Base-by-base conservation (phyloP, 2,888 invertebrate genomes). In the Branchellion lobata region DNA sequence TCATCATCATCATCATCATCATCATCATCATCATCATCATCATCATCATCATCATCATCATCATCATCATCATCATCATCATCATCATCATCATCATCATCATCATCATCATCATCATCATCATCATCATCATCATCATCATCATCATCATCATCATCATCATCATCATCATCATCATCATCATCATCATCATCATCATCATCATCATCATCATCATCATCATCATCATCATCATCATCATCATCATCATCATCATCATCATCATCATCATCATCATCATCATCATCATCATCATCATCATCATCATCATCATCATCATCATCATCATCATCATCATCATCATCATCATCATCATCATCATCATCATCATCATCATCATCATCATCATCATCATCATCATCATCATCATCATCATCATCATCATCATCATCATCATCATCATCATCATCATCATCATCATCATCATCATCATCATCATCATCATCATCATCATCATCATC, bases 301-400 rank as follows among this genome's bases (percentile, higher is more conserved):
- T 76, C 77, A 79, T 79, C 79, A 78, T 79, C 79, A 79, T 79
- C 79, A 78, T 79, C 79, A 74, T 80, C 80, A 80, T 73, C 73
- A 73, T 40, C 73, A 40, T 73, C 73, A 73, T 73, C 73, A 40
- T 40, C 73, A 40, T 73, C 73, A 21, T 73, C 73, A 40, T 73
- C 73, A 73, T 73, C 73, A 73, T 40, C 73, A 73, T 73, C 73
- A 36, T 40, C 73, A 73, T 73, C 73, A 73, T 40, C 40, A 47
- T 74, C 74, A 40, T 74, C 40, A 73, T 73, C 73, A 73, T 2
- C 73, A 36, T 2, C 36, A 73, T 73, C 73, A 73, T 40, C 40
- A 47, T 74, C 74, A 40, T 74, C 40, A 73, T 73, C 73, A 73
- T 2, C 73, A 36, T 2, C 36, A 73, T n/a, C n/a, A n/a, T n/a